Evolutionary conservation across 2,113 vertebrate genomes (phyloP).

Genomic region (Indri indri): DNA sequence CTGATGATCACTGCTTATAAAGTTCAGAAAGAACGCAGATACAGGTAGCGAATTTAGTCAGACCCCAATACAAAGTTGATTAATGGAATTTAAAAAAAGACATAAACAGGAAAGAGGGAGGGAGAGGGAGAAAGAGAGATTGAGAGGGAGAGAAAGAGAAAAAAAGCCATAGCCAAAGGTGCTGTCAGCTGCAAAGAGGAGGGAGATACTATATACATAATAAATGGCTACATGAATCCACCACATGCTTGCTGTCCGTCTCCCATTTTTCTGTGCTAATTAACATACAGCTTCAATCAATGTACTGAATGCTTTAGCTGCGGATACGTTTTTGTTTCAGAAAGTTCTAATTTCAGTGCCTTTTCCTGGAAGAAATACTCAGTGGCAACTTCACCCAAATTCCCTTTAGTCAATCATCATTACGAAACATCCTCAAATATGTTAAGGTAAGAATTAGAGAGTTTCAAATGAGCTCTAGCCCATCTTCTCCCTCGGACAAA

Average conservation of each 20-base stretch:
- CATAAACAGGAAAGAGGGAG: background rate
- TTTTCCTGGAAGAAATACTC: background rate
- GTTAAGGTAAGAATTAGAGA: background rate
- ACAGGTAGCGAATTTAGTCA: background rate
- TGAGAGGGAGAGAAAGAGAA: background rate
- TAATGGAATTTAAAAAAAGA: background rate
- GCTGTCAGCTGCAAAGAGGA: background rate
- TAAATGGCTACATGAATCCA: background rate
- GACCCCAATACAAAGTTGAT: background rate
- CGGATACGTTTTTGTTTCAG: background rate
- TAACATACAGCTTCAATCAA: background rate
- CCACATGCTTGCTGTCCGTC: background rate
- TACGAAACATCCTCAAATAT: background rate
- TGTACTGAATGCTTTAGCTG: background rate
- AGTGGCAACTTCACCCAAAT: background rate
- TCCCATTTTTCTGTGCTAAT: background rate
- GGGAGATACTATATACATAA: fast-evolving
- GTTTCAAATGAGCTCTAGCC: background rate
- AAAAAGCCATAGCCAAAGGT: background rate
- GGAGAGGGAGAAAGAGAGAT: background rate
- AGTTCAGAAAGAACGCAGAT: background rate
- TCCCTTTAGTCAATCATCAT: background rate
- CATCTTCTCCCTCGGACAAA: background rate
- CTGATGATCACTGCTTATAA: background rate
- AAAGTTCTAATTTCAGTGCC: background rate